Evolutionary conservation across 2,797 vertebrate species (phyloP), one percentile per base, ranked within the genome.

Genomic region (Pipistrellus pygmaeus): DNA sequence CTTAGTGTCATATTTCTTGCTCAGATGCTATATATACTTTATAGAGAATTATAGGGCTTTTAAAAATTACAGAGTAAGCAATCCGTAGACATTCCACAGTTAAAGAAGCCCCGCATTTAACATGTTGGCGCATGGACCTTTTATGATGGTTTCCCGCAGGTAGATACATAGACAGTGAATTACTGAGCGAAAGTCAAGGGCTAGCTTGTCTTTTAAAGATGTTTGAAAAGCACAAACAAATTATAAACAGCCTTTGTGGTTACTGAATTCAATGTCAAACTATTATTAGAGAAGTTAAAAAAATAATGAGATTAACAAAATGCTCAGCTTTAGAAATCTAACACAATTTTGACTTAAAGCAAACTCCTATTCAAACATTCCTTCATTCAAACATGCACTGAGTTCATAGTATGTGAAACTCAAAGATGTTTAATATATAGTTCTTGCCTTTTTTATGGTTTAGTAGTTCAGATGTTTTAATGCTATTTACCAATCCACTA

Each of bases 1-100:
- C 90, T 89, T 91, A 88, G 92, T 87, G 94, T 95, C 96, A 46
- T 92, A 94, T 97, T 96, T 96, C 96, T 96, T 82, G 75, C 85
- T 96, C 95, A 94, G 83, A 93, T 94, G 95, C 90, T 93, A 76
- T 94, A 62, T 78, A 53, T 86, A 89, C 93, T 96, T 96, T 97
- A 96, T 78, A 96, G 94, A 75, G 92, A 96, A 95, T 94, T 96
- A 90, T 13, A 68, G 86, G 88, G 95, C 92, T 96, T 97, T 97
- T 71, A 94, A 92, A 97, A 96, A 92, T 95, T 81, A 97, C 88
- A 94, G 95, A 95, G 95, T 95, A 87, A 96, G 95, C 96, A 88
- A 84, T 94, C 91, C 86, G 85, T 15, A 84, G 81, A 89, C 95
- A 96, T 95, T 95, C 96, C 96, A 86, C 72, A 44, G 73, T 32